Conservation (phyloP, 2,113 vertebrate genomes). For the Ivindomyrus marchei region DNA sequence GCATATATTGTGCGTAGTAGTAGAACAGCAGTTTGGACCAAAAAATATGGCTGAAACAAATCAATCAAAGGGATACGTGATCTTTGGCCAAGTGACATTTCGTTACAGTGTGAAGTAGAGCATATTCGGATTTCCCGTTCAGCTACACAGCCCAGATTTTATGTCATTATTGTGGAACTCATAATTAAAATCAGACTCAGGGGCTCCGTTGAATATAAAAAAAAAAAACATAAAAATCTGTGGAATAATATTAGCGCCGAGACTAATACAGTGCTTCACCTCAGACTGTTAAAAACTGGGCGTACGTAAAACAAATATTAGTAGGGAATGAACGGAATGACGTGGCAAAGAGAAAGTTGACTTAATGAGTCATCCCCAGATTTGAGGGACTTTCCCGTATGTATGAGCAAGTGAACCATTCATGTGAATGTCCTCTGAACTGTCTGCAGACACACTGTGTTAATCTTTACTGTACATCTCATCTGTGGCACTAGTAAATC, state of each 20-base stretch:
- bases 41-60: conserved; percentile 33
- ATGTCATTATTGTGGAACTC: conserved; percentile 30
- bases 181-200: conserved; percentile 16
- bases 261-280: conserved; percentile 27
- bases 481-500: conserved; percentile 26
- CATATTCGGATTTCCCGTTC: conserved; percentile 44
- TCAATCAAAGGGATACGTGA: conserved; percentile 23
- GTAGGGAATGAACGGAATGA: conserved; percentile 35
- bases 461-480: conserved; percentile 35
- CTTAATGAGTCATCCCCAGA: conserved; percentile 39
- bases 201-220: not conserved
- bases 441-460: conserved; percentile 38
- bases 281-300: conserved; percentile 22
- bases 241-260: conserved; percentile 18
- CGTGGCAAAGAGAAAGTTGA: conserved; percentile 35
- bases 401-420: not conserved
- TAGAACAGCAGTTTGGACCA: conserved; percentile 34
- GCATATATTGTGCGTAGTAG: conserved; percentile 51
- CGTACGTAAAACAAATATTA: conserved; percentile 39
- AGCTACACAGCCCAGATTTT: conserved; percentile 43
- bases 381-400: conserved; percentile 36
- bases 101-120: conserved; percentile 37
- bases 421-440: conserved; percentile 37
- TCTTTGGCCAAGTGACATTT: conserved; percentile 41
- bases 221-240: conserved; percentile 8